Conservation (phyloP, 2,113 vertebrate species). For the Scytalopus superciliaris region DNA sequence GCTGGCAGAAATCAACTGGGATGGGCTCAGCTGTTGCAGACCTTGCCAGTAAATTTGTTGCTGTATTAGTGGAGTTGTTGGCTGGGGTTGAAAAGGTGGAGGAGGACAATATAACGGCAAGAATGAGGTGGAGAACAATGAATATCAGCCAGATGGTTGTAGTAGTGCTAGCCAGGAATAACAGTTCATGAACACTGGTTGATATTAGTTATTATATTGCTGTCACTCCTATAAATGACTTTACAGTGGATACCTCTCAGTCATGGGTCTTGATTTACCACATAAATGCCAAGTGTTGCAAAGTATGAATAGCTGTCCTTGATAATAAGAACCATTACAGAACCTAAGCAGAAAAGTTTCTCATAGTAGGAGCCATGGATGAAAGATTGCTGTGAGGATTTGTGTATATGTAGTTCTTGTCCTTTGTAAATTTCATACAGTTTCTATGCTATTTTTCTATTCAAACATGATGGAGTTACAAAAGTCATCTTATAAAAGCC, state of each 20-base stretch:
- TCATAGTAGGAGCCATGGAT: background rate
- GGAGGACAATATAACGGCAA: slow-evolving; percentile 5
- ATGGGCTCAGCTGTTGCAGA: slow-evolving; percentile 37
- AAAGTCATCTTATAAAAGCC: background rate
- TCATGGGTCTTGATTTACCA: background rate
- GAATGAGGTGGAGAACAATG: background rate
- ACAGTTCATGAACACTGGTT: slow-evolving; percentile 6
- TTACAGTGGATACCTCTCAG: background rate
- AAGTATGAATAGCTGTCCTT: background rate
- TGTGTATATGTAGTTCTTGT: background rate
- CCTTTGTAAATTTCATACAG: background rate
- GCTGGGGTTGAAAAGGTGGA: slow-evolving; percentile 11
- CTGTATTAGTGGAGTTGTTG: background rate
- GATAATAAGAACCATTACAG: background rate
- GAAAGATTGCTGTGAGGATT: background rate
- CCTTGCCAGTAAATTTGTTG: slow-evolving; percentile 30
- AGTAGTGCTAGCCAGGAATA: background rate
- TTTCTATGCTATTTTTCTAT: background rate
- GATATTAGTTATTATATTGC: background rate
- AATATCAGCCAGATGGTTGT: background rate
- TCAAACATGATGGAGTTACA: background rate
- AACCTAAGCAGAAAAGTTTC: background rate
- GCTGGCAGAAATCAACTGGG: slow-evolving; percentile 23
- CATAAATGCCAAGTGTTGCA: background rate
- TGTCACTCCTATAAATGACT: background rate